These are phyloP conservation scores for Caenorhabditis uteleia DNA, from an alignment of 2,888 invertebrate genomes.

Conservation along the genomic window DNA sequence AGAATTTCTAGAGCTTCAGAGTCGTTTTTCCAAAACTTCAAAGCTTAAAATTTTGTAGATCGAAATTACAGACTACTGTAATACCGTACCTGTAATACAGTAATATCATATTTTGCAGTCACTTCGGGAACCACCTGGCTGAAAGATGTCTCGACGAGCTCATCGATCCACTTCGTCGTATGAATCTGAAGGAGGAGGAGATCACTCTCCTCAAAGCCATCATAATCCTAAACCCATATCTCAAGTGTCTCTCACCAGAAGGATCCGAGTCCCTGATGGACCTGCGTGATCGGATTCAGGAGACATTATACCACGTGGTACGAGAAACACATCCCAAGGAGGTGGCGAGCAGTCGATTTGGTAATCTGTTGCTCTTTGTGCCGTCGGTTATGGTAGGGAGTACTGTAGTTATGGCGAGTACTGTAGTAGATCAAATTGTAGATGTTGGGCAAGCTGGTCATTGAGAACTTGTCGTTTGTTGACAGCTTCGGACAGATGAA, in stretches of 20 bases:
- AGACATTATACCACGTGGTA: slow-evolving; percentile 65
- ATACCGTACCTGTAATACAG: too few relatives aligned
- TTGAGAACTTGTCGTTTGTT: slow-evolving; percentile 66
- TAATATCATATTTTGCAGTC: slow-evolving; percentile 54
- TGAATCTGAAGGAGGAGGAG: slow-evolving; percentile 67
- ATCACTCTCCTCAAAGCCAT: slow-evolving; percentile 66
- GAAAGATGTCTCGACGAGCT: slow-evolving; percentile 64
- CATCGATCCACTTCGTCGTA: slow-evolving; percentile 60
- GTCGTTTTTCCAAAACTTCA: too few relatives aligned
- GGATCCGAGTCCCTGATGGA: slow-evolving; percentile 66
- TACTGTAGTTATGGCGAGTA: too few relatives aligned
- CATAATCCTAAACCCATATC: slow-evolving; percentile 63
- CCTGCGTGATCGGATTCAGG: slow-evolving; percentile 64
- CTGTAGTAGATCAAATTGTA: too few relatives aligned
- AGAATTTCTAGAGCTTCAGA: too few relatives aligned
- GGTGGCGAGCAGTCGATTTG: slow-evolving; percentile 67
- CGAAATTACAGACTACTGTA: not conserved
- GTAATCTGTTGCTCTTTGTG: slow-evolving; percentile 65
- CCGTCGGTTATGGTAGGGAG: slow-evolving; percentile 65
- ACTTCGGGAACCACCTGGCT: slow-evolving; percentile 66
- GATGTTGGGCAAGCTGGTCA: slow-evolving; percentile 62
- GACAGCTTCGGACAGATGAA: slow-evolving; percentile 63
- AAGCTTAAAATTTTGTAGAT: too few relatives aligned
- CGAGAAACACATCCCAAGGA: slow-evolving; percentile 69
- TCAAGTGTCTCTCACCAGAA: slow-evolving; percentile 59